These are phyloP conservation scores for Troilus luridus DNA, from an alignment of 2,888 invertebrate species.

Conservation along the genomic window DNA sequence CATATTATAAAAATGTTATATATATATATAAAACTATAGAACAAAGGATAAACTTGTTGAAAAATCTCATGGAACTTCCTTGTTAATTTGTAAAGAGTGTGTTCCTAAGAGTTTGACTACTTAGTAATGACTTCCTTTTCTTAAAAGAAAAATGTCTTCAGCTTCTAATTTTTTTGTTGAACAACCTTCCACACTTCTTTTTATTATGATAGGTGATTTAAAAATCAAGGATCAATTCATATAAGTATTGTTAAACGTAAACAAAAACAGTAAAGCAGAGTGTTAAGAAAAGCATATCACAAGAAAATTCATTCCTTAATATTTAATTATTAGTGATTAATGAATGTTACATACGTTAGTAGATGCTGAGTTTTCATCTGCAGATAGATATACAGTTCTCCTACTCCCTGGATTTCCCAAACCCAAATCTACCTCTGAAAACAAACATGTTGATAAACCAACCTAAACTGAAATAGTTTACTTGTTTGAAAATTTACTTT, in stretches of 20 bases:
- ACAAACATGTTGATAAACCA: conserved; percentile 36
- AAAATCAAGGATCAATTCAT: background rate
- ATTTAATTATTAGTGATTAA: conserved; percentile 53
- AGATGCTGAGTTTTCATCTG: conserved; percentile 66
- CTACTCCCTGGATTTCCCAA: conserved; percentile 87
- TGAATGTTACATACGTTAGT: conserved; percentile 66
- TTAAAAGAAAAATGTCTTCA: too few species aligned
- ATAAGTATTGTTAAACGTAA: background rate
- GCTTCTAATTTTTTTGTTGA: too few species aligned
- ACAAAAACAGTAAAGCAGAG: background rate
- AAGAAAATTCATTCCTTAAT: conserved; percentile 32
- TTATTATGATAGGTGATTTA: background rate
- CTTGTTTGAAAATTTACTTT: conserved; percentile 6
- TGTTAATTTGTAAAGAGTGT: too few species aligned
- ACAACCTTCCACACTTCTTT: too few species aligned
- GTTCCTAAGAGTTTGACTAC: too few species aligned
- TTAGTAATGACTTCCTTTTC: too few species aligned
- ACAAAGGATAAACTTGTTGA: too few species aligned
- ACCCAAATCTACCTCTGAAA: conserved; percentile 64
- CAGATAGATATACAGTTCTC: conserved; percentile 80
- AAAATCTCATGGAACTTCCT: too few species aligned
- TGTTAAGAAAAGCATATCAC: conserved; percentile 12
- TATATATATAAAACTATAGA: too few species aligned
- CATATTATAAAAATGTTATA: too few species aligned
- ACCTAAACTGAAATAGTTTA: conserved; percentile 1